Evolutionary conservation across 2,888 invertebrate species (phyloP).

Genomic region (Netelia melanura): DNA sequence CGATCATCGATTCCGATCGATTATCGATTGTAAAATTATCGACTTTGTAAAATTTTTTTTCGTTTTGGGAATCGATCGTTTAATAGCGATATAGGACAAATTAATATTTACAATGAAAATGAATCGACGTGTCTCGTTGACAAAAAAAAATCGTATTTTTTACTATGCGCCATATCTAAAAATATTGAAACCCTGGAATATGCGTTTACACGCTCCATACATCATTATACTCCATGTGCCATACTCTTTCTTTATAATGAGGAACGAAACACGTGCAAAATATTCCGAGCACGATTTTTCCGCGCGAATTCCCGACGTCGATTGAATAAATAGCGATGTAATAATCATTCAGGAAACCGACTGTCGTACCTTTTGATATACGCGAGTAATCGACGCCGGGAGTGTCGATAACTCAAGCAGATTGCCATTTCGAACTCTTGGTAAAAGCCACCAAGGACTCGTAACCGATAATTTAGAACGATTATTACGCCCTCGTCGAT

Average conservation of each 20-base stretch:
- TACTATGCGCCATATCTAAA: too few species aligned
- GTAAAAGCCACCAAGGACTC: slow-evolving; percentile 14
- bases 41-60: too few species aligned
- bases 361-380: slow-evolving; percentile 10
- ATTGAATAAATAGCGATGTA: not conserved
- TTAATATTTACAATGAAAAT: too few species aligned
- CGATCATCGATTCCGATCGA: too few species aligned
- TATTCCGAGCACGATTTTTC: not conserved
- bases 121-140: too few species aligned
- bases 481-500: slow-evolving; percentile 11
- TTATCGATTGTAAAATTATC: too few species aligned
- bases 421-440: not conserved
- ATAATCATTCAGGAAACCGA: slow-evolving; percentile 26
- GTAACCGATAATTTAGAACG: not conserved
- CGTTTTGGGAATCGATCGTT: too few species aligned
- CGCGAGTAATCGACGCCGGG: slow-evolving; percentile 14
- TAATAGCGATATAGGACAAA: too few species aligned
- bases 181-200: too few species aligned
- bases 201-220: too few species aligned
- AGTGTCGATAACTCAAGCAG: slow-evolving; percentile 15
- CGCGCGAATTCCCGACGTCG: not conserved
- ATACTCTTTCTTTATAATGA: not conserved
- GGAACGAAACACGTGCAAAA: not conserved
- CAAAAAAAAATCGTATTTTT: too few species aligned
- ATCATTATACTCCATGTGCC: not conserved